Base-by-base conservation (phyloP, 2,797 vertebrate species). In the Scleropages formosus region DNA sequence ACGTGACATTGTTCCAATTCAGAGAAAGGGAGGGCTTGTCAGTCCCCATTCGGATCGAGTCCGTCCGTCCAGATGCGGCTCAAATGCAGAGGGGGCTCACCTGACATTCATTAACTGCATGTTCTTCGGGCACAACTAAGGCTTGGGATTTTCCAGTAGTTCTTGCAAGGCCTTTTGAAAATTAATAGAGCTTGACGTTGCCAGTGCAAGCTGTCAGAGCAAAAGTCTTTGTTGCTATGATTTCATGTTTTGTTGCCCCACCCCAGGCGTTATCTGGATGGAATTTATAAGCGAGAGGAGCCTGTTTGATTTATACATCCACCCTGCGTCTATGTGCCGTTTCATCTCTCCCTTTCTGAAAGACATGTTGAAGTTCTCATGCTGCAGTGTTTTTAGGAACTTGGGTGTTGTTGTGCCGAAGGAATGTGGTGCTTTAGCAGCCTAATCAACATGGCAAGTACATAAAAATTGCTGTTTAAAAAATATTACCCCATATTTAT, bases 121-220 rank as follows among this genome's bases (percentile, higher is more conserved):
- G 87, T 91, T 90, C 89, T 87, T 22, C 84, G 88, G 77, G 89
- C 84, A 87, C 84, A 82, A 80, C 76, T 75, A 62, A 80, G 70
- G 87, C 84, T 88, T 84, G 88, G 74, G 75, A 80, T 65, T 81
- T 82, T 72, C 77, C 72, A 61, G 79, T 27, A 64, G 80, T 87
- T 86, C 72, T 84, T 82, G 83, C 84, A 77, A 80, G 53, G 71
- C 60, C 68, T 64, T 74, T 77, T 81, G 82, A 85, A 78, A 65
- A 66, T 49, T 71, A 73, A 62, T 79, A 67, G 72, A 82, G 76
- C 81, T 85, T 67, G 80, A 85, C 79, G 77, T 75, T 78, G 88
- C 83, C 85, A 85, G 75, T 82, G 83, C 77, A 81, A 83, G 80
- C 82, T 82, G 73, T 79, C 85, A 82, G 79, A 46, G 78, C 80